These are phyloP conservation scores for Zaprionus taronus DNA, from an alignment of 1,140 invertebrate genomes.

Conservation along the genomic window DNA sequence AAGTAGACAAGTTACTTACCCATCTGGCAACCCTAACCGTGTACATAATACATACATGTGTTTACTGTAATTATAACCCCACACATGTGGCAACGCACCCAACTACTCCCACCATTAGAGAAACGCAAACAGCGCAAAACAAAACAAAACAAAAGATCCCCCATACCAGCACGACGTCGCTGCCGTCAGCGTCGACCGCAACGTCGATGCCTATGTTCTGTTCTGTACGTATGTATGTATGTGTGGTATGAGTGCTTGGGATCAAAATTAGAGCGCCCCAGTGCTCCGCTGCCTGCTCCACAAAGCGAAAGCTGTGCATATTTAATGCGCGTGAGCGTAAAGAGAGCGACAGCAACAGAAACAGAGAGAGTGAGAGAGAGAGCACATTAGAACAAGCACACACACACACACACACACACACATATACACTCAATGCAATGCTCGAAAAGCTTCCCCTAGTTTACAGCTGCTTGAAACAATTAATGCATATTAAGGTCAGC, in stretches of 20 bases:
- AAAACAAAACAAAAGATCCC: constrained; percentile 65
- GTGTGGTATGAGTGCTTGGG: constrained; percentile 42
- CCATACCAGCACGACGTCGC: constrained; percentile 37
- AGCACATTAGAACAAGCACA: constrained; percentile 55
- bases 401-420: background rate
- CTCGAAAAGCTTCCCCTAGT: constrained; percentile 47
- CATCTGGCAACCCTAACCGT: too few relatives aligned
- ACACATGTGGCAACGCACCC: constrained; percentile 47
- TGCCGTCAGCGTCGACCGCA: background rate
- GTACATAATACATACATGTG: background rate
- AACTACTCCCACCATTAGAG: constrained; percentile 55
- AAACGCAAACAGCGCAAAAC: constrained; percentile 41
- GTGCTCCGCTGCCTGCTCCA: constrained; percentile 53
- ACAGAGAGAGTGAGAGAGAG: constrained; percentile 41
- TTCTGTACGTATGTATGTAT: background rate
- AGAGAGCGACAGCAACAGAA: constrained; percentile 36
- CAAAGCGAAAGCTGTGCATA: constrained; percentile 57
- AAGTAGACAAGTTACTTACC: too few relatives aligned
- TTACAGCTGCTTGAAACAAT: constrained; percentile 63
- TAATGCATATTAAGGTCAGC: constrained; percentile 76
- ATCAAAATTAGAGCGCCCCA: constrained; percentile 61
- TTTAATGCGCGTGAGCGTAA: constrained; percentile 52
- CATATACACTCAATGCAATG: background rate
- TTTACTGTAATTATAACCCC: constrained; percentile 47
- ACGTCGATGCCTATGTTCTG: background rate